Conservation (phyloP, 2,888 invertebrate species). For the Dryobota labecula region DNA sequence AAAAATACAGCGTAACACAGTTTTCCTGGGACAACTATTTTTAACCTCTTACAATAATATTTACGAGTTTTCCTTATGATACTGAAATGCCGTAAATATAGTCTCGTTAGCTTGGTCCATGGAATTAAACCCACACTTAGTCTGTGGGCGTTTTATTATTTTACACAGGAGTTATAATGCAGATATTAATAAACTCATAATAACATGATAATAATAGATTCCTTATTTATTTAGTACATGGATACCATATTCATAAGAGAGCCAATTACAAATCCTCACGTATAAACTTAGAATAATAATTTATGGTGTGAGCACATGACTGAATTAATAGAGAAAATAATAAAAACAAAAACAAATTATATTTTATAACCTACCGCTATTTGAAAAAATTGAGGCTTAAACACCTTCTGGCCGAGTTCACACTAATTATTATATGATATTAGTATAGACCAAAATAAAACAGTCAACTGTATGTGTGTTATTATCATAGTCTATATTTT, state of each 20-base stretch:
- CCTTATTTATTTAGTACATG: no score
- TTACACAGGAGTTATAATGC: not conserved
- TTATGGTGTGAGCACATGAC: no score
- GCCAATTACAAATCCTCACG: no score
- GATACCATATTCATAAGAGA: no score
- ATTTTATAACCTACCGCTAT: no score
- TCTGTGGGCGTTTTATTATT: slow-evolving; percentile 38
- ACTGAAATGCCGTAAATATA: not conserved
- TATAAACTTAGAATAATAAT: no score
- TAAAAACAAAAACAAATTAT: no score
- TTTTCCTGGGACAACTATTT: slow-evolving; percentile 18
- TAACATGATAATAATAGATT: not conserved
- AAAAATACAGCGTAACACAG: no score
- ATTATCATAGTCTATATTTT: not conserved
- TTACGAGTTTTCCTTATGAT: slow-evolving; percentile 3
- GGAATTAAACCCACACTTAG: slow-evolving; percentile 26
- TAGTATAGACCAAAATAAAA: not conserved
- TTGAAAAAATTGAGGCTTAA: no score
- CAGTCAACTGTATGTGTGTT: not conserved
- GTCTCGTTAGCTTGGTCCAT: slow-evolving; percentile 9
- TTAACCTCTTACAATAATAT: not conserved
- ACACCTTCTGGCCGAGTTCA: no score
- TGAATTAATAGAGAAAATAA: no score
- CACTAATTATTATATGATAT: no score
- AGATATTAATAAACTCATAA: slow-evolving; percentile 5